Percentiles rank a stretch among this genome's conserved stretches.
phyloP scores from a whole-genome alignment of 2,888 invertebrate genomes.

The Dolomedes plantarius region DNA sequence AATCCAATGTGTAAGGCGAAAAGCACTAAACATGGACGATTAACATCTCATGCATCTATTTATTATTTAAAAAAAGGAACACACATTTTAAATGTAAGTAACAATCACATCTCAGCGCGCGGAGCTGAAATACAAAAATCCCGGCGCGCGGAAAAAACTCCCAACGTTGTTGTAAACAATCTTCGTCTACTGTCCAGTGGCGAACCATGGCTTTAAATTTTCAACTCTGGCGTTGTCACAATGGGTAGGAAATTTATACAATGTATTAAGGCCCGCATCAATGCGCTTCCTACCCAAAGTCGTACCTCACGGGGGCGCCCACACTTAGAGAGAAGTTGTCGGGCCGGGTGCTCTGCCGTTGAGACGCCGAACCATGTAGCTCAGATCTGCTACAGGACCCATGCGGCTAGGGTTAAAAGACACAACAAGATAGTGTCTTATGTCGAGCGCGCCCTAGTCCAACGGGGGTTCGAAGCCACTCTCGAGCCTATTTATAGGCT shows the following conservation, averaged over 20 bases:
- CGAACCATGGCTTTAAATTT: no score
- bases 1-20: no score
- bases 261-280: neutral
- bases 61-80: no score
- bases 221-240: no score
- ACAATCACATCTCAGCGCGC: no score
- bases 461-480: neutral
- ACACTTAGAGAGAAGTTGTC: neutral
- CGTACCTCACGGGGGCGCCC: neutral
- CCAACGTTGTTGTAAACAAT: no score
- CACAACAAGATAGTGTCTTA: neutral
- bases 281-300: neutral
- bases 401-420: neutral
- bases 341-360: neutral
- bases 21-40: no score
- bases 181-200: no score
- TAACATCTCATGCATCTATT: no score
- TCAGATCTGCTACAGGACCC: neutral
- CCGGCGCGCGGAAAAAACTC: no score
- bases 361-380: slow-evolving; percentile 11
- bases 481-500: neutral
- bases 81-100: no score
- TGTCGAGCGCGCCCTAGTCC: neutral
- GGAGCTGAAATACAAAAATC: no score
- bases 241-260: neutral